Evolutionary conservation across 2,888 invertebrate genomes (phyloP).

Genomic region (Rambutsinella grinnellia): DNA sequence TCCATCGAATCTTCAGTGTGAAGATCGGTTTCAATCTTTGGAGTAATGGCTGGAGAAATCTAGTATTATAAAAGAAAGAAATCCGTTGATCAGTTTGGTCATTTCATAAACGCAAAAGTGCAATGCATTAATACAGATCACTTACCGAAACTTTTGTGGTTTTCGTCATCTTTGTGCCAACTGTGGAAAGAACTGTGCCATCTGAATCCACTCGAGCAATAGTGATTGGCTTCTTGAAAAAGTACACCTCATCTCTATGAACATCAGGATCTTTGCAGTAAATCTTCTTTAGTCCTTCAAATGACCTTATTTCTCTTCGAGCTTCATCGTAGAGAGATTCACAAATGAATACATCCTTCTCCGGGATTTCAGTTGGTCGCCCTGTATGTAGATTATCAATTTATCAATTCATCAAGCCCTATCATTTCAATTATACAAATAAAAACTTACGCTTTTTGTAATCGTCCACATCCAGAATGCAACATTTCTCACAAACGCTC

Average conservation of each 20-base stretch:
- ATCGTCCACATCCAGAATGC: constrained; percentile 90
- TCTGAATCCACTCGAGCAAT: constrained; percentile 60
- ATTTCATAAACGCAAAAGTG: too few relatives aligned
- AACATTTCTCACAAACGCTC: constrained; percentile 91
- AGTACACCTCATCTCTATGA: constrained; percentile 92
- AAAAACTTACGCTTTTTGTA: constrained; percentile 83
- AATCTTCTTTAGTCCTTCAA: constrained; percentile 85
- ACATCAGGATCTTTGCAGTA: constrained; percentile 82
- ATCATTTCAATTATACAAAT: not conserved
- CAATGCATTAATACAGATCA: too few relatives aligned
- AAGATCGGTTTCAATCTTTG: constrained; percentile 69
- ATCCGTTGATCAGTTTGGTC: too few relatives aligned
- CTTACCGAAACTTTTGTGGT: constrained; percentile 53
- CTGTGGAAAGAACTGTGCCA: constrained; percentile 51
- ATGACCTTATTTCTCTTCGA: constrained; percentile 81
- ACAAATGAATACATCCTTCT: constrained; percentile 92
- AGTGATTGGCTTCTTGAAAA: constrained; percentile 78
- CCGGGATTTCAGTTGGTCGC: constrained; percentile 93
- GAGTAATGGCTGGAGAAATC: constrained; percentile 65
- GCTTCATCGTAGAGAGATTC: constrained; percentile 93
- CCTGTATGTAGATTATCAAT: constrained; percentile 71
- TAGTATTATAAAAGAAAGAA: constrained; percentile 16
- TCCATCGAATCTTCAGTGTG: constrained; percentile 84
- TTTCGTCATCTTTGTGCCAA: constrained; percentile 32
- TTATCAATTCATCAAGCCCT: not conserved